Evolutionary conservation across 2,888 invertebrate species (phyloP), one percentile per base, ranked within the genome.

Genomic region (Drosophila neonasuta): DNA sequence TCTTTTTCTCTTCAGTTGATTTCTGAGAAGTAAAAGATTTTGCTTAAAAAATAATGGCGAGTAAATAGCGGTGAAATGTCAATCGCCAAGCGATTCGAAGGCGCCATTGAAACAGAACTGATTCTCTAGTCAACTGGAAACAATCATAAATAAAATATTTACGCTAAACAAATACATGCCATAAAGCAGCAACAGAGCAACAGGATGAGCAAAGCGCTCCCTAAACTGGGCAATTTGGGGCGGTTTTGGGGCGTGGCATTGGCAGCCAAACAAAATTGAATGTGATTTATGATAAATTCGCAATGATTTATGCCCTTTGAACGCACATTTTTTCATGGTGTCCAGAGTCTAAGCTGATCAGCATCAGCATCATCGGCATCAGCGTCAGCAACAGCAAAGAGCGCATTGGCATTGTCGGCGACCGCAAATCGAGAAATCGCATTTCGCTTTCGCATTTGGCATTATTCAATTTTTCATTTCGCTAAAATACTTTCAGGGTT

Each of bases 231-330:
- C 45, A 49, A 24, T 45, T 20, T 24, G 24, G 32, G 50, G 59
- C 17, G 63, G 41, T 9, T 10, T 32, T 24, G 24, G 51, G 60
- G 48, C 44, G 49, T 60, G 59, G 58, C 59, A 63, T 54, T 65
- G 64, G 63, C 67, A 60, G 74, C 54, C 55, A 63, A 68, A 64
- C 59, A 60, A 66, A 81, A 84, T 86, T 84, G 73, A 82, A 86
- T 86, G 79, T 84, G 84, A 84, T 84, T 84, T 84, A 86, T 84
- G 82, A 84, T 86, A 86, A 86, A 80, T 82, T 78, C 80, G 51
- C 71, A 73, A 81, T 86, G 84, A 86, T 84, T 84, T 84, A 84
- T 84, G 80, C 82, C 73, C 85, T 86, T 82, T 86, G 77, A 75
- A 62, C 59, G 67, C 61, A 71, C 65, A 64, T 79, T 76, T 68